A percentile compares a stretch with the other conserved stretches of the same genome.
Conservation (phyloP, 2,797 vertebrate genomes). For the Crossoptilon crossoptilon region DNA sequence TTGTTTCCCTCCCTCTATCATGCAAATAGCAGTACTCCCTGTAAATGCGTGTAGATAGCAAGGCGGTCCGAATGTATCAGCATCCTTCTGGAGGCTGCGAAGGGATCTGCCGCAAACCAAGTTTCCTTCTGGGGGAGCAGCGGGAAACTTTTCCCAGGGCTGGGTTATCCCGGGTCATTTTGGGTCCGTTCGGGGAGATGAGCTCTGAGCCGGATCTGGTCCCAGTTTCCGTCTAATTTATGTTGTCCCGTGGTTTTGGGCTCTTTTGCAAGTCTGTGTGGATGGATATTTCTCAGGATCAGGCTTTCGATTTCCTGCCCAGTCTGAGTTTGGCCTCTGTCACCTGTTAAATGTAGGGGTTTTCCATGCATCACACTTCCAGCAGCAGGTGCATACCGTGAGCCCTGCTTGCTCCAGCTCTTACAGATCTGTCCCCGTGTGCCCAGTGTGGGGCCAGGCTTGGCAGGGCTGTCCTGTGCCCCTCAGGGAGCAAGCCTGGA, state of each 20-base stretch:
- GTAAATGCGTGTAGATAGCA: slow-evolving; percentile 17
- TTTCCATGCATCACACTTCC: neutral
- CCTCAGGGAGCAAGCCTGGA: neutral
- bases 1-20: slow-evolving; percentile 26
- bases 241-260: neutral
- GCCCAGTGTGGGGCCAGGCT: neutral
- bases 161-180: rapidly evolving
- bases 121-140: slow-evolving; percentile 25
- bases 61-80: neutral
- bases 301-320: neutral
- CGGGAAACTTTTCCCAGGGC: slow-evolving; percentile 56
- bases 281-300: neutral
- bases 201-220: neutral
- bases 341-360: slow-evolving; percentile 54
- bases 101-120: slow-evolving; percentile 2
- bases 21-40: neutral
- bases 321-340: slow-evolving; percentile 45
- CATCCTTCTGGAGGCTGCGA: neutral
- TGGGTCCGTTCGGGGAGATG: neutral
- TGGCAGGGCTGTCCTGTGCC: rapidly evolving
- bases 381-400: neutral
- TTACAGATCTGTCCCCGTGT: neutral
- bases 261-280: neutral
- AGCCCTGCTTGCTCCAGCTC: rapidly evolving
- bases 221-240: neutral